Base-by-base conservation (phyloP, 1,140 invertebrate species). In the Drosophila kohkoa region DNA sequence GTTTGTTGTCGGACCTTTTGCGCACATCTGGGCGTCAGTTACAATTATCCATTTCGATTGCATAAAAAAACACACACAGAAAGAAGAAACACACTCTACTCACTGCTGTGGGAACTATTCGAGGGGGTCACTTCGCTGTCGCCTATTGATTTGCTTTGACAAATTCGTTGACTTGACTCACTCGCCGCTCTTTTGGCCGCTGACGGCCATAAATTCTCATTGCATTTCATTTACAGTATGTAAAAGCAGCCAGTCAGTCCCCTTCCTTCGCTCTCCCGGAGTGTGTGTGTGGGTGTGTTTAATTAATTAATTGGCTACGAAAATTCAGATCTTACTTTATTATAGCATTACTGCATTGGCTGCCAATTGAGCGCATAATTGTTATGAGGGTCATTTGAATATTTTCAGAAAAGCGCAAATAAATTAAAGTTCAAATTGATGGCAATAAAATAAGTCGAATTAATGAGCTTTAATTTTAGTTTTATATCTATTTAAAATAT, bases 321-420 rank as follows among this genome's bases (percentile, higher is more conserved):
- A 80, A 76, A 62, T 75, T 72, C 48, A 66, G 28, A 49, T 67
- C 62, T 41, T 11, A 11, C 30, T 63, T 64, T 54, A 55, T 45
- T 41, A 20, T 38, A 52, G 52, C 46, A 16, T 64, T 64, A 13
- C 57, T 62, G 67, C 63, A 68, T 78, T 55, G 75, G 52, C 63
- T 70, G 51, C 62, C 78, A 89, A 88, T 89, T 89, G 81, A 75
- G 68, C 74, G 85, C 72, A 81, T 79, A 90, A 89, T 85, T 90
- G 81, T 72, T 85, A 85, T 89, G 85, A 55, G 85, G 85, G 85
- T 90, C 79, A 85, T 89, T 89, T 89, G 78, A 89, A 89, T 89
- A 90, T 30, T 48, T 54, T 1, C 2, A 20, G 16, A 55, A 16
- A 48, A 11, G 11, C 3, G 10, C 43, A 75, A 67, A 48, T 35